Percentiles rank a stretch among this genome's conserved stretches.
Evolutionary conservation across 2,797 vertebrate genomes (phyloP).

Genomic region (Kryptopterus vitreolus): DNA sequence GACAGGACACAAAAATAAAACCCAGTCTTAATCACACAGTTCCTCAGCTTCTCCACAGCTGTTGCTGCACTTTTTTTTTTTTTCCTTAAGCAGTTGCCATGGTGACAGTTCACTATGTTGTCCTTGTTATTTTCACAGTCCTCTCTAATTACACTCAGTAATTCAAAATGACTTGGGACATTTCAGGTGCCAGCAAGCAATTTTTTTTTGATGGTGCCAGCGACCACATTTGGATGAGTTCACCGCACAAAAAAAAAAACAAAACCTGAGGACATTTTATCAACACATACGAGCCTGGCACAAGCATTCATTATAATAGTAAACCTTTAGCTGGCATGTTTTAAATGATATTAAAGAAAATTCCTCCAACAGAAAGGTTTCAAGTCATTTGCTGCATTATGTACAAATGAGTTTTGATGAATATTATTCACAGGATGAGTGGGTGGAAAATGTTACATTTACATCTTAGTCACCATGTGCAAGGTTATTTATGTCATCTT

Average conservation of each 20-base stretch:
- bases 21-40: constrained; percentile 67
- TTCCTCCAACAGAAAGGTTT: too few species aligned
- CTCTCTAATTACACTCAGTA: constrained; percentile 59
- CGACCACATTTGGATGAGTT: constrained; percentile 42
- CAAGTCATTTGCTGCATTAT: constrained; percentile 7
- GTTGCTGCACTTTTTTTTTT: constrained; percentile 57
- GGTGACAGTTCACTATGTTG: constrained; percentile 60
- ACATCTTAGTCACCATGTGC: background rate
- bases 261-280: constrained; percentile 16
- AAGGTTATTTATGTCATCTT: constrained; percentile 10
- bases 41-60: constrained; percentile 68
- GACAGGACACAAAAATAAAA: constrained; percentile 58
- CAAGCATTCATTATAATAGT: background rate
- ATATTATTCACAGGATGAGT: constrained; percentile 1
- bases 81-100: constrained; percentile 65
- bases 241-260: constrained; percentile 32
- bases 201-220: constrained; percentile 58
- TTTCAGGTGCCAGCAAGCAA: constrained; percentile 56
- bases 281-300: constrained; percentile 1
- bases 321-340: background rate
- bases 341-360: too few species aligned
- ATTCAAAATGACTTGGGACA: constrained; percentile 67
- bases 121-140: constrained; percentile 55
- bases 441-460: background rate
- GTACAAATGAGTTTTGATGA: background rate